These are phyloP conservation scores for Dasypus novemcinctus DNA, from an alignment of 2,113 vertebrate species.

Conservation along the genomic window DNA sequence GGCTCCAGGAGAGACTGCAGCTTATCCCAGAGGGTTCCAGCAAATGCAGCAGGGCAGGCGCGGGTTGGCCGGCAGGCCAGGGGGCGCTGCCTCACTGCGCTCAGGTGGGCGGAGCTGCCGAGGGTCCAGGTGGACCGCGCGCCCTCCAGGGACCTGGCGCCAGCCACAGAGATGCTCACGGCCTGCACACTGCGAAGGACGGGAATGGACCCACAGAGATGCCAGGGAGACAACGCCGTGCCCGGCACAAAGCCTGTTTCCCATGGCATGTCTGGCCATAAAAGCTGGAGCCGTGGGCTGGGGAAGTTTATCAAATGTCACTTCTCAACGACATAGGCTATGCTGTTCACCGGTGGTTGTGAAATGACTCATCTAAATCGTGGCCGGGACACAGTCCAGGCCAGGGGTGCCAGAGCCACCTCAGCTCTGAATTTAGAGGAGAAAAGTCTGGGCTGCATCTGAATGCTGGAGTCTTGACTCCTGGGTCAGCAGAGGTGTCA, in stretches of 20 bases:
- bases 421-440: not conserved
- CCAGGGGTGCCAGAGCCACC: not conserved
- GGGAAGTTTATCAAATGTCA: not conserved
- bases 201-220: not conserved
- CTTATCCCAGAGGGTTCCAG: not conserved
- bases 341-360: not conserved
- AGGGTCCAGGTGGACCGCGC: not conserved
- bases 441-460: not conserved
- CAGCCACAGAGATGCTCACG: not conserved
- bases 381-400: not conserved
- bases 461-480: not conserved
- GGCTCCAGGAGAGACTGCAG: not conserved
- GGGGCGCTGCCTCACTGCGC: not conserved
- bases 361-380: constrained; percentile 23
- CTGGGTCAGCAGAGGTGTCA: not conserved
- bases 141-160: not conserved
- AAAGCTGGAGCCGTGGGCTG: not conserved
- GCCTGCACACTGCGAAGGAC: not conserved
- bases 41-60: not conserved
- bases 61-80: not conserved
- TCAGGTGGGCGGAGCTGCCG: not conserved
- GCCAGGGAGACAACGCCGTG: not conserved
- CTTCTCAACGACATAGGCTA: not conserved
- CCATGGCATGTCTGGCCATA: not conserved
- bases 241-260: not conserved